Evolutionary conservation across 2,888 invertebrate genomes (phyloP).

Genomic region (Drosophila prostipennis): DNA sequence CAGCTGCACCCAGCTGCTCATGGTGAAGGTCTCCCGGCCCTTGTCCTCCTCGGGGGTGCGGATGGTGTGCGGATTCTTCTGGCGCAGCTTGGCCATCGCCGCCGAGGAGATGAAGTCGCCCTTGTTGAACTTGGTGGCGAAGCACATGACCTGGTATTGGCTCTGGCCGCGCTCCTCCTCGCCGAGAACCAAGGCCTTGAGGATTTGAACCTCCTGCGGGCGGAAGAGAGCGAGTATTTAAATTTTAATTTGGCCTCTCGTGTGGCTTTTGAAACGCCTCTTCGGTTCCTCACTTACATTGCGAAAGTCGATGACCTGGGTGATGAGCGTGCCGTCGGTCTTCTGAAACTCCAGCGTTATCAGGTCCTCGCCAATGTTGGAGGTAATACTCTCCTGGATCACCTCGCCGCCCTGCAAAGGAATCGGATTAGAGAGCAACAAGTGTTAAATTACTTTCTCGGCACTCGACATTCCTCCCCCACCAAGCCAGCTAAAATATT

Average conservation of each 20-base stretch:
- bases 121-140: conserved; percentile 94
- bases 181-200: conserved; percentile 94
- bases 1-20: conserved; percentile 92
- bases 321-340: conserved; percentile 95
- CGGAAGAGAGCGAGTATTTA: neutral
- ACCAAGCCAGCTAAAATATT: conserved; percentile 57
- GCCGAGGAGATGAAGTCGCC: conserved; percentile 98
- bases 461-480: conserved; percentile 19
- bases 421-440: conserved; percentile 51
- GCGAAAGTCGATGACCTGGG: conserved; percentile 96
- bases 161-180: conserved; percentile 96
- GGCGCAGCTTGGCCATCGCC: conserved; percentile 97
- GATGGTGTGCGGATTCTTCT: conserved; percentile 94
- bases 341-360: conserved; percentile 95
- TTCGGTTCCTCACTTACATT: conserved; percentile 88
- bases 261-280: neutral
- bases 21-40: conserved; percentile 92
- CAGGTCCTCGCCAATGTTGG: conserved; percentile 95
- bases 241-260: neutral
- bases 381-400: conserved; percentile 95
- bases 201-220: conserved; percentile 94
- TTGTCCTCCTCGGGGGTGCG: conserved; percentile 95
- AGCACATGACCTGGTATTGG: conserved; percentile 95
- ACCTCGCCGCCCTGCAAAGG: conserved; percentile 93
- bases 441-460: conserved; percentile 47